These are phyloP conservation scores for Watsonalla binaria DNA, from an alignment of 2,888 invertebrate genomes.

Conservation along the genomic window DNA sequence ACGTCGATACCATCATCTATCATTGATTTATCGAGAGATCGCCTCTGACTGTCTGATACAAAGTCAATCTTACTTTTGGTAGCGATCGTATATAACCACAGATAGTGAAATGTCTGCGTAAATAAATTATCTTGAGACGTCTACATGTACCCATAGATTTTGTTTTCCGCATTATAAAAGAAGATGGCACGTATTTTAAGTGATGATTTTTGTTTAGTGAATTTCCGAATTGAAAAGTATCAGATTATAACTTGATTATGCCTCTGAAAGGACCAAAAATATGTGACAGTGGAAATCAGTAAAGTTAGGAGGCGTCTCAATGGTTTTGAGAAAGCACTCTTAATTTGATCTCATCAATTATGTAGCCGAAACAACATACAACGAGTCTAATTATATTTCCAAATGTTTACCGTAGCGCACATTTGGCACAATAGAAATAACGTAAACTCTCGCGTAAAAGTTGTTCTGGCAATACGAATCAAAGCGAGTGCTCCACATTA, in stretches of 20 bases:
- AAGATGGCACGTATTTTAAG: too few species aligned
- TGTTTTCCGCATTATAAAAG: too few species aligned
- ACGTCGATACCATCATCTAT: slow-evolving; percentile 56
- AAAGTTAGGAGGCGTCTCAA: too few species aligned
- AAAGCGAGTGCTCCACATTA: slow-evolving; percentile 39
- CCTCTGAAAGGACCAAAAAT: too few species aligned
- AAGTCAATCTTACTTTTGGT: slow-evolving; percentile 44
- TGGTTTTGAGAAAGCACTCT: too few species aligned
- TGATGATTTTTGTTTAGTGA: too few species aligned
- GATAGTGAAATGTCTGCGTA: slow-evolving; percentile 5
- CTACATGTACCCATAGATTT: too few species aligned
- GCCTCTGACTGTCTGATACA: slow-evolving; percentile 41
- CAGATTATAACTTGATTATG: too few species aligned
- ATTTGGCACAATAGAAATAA: slow-evolving; percentile 24
- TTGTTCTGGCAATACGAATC: slow-evolving; percentile 25
- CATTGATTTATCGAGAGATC: slow-evolving; percentile 59
- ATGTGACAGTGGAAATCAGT: too few species aligned
- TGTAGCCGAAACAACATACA: slow-evolving; percentile 17
- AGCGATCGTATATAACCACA: slow-evolving; percentile 19
- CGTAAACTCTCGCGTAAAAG: slow-evolving; percentile 18
- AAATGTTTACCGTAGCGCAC: slow-evolving; percentile 22
- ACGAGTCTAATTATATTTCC: slow-evolving; percentile 25
- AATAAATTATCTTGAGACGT: too few species aligned
- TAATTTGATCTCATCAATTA: slow-evolving; percentile 9
- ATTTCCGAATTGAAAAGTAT: too few species aligned